Base-by-base conservation (phyloP, 2,113 vertebrate genomes). In the Clarias gariepinus region DNA sequence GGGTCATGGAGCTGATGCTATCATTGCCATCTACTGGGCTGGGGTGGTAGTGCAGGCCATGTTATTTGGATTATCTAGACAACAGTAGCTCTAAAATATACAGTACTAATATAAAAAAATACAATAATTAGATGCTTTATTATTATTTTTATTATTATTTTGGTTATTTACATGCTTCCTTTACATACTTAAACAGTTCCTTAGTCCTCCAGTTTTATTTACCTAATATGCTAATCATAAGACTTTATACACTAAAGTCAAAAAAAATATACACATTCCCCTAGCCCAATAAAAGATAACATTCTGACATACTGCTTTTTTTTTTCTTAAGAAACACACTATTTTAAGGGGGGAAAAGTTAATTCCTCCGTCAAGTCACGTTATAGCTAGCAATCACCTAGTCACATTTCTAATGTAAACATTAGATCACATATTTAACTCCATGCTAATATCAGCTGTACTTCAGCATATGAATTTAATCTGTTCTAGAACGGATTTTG, bases 11-110 rank as follows among this genome's bases (percentile, higher is more conserved):
- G 30, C 1, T 60, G 52, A 21, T 58, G 3, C 10, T 52, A 57
- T 79, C 28, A 79, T 2, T 79, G 76, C 76, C 76, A 79, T 79
- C 76, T 58, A 57, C n/a, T 79, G 76, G 76, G n/a, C 16, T 58
- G n/a, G 76, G 28, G 53, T 30, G n/a, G 76, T 30, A 28, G n/a
- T 57, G 16, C 28, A 58, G 10, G 52, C 33, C 58, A 30, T 19
- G 8, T 19, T 57, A 30, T 9, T 30, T 3, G n/a, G 3, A 16
- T 77, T 53, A 55, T n/a, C 0, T 16, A 78, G 25, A 79, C 30
- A 33, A 1, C 3, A 58, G 58, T 0, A 10, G 6, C 25, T 18
- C 2, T 19, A 36, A 71, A 7, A 28, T 57, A 30, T 30, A 47
- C 47, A 47, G 7, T 47, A 6, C 47, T 47, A 47, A 7, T 47